Conservation (phyloP, 1,140 invertebrate genomes). For the Heliconius congener region DNA sequence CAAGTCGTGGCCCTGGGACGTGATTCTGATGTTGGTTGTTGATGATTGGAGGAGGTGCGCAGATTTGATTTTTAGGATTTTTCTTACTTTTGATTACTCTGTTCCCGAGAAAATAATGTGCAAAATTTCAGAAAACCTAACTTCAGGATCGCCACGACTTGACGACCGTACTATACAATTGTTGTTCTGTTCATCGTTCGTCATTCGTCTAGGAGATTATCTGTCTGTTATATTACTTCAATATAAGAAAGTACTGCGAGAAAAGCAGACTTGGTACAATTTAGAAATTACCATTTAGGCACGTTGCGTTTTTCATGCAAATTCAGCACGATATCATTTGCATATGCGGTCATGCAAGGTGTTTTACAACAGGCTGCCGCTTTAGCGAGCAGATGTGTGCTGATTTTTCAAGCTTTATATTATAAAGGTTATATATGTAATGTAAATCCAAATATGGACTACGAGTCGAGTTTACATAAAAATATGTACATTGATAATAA, state of each 20-base stretch:
- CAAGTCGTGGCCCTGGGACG: too few species aligned
- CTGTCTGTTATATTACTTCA: background rate
- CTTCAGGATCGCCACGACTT: too few species aligned
- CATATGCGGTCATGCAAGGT: slow-evolving; percentile 26
- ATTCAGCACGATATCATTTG: slow-evolving; percentile 19
- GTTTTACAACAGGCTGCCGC: slow-evolving; percentile 14
- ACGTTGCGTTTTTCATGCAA: slow-evolving; percentile 33
- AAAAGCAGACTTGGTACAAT: slow-evolving; percentile 29
- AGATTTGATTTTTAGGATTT: too few species aligned
- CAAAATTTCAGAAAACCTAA: too few species aligned
- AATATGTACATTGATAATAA: too few species aligned
- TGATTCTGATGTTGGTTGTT: too few species aligned
- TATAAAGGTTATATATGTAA: background rate
- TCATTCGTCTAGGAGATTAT: background rate
- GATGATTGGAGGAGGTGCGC: too few species aligned
- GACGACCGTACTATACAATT: background rate
- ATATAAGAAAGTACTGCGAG: slow-evolving; percentile 38
- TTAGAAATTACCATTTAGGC: slow-evolving; percentile 25
- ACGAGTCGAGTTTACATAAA: too few species aligned
- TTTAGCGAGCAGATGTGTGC: slow-evolving; percentile 14
- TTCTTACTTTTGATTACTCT: too few species aligned
- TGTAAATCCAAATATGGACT: too few species aligned
- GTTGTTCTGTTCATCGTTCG: background rate
- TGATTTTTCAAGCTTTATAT: background rate
- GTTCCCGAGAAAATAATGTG: too few species aligned